Evolutionary conservation across 1,140 invertebrate species (phyloP).

Genomic region (Eurosta solidaginis): DNA sequence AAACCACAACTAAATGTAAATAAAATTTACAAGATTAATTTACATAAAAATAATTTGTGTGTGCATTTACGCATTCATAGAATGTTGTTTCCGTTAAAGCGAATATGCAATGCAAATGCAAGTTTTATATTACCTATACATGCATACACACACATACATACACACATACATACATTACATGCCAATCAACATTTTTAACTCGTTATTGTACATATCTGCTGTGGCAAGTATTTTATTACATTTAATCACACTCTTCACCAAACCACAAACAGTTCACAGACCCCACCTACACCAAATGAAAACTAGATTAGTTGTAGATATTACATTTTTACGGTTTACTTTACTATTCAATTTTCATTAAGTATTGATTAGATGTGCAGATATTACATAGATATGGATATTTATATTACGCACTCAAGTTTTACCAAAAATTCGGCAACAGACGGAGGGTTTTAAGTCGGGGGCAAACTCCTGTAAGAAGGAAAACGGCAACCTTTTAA

Average conservation of each 20-base stretch:
- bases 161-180: background rate
- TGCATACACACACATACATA: too few species aligned
- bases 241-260: background rate
- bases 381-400: too few species aligned
- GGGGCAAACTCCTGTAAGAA: too few species aligned
- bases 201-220: background rate
- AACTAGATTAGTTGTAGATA: background rate
- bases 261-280: conserved; percentile 14
- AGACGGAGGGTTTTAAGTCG: too few species aligned
- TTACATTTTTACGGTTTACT: background rate
- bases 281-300: background rate
- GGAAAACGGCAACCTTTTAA: too few species aligned
- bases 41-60: background rate
- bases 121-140: too few species aligned
- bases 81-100: conserved; percentile 11
- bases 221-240: background rate
- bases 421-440: too few species aligned
- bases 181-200: background rate
- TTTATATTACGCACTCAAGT: too few species aligned
- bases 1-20: background rate
- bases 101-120: too few species aligned
- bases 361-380: too few species aligned
- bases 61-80: background rate
- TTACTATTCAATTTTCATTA: background rate
- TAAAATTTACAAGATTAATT: background rate